phyloP scores from a whole-genome alignment of 2,888 invertebrate genomes.

The Cataglyphis altisquamis region DNA sequence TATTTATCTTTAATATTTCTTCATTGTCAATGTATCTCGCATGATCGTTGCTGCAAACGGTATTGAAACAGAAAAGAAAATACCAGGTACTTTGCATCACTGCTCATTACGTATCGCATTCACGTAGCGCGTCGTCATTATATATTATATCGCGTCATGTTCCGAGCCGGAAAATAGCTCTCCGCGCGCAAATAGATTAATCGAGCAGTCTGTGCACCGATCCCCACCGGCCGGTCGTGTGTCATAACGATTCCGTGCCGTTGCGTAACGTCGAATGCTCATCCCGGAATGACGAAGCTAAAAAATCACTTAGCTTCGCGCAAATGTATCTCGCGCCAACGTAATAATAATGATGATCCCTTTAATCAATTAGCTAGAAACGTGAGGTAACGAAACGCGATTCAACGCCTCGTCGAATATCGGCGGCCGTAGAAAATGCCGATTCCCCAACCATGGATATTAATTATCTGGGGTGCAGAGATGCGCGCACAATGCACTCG shows the following conservation, averaged over 20 bases:
- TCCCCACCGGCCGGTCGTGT: not conserved
- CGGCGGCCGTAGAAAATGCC: conserved; percentile 59
- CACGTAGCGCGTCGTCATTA: conserved; percentile 16
- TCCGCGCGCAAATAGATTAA: conserved; percentile 26
- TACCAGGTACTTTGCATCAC: conserved; percentile 41
- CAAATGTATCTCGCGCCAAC: conserved; percentile 57
- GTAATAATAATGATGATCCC: conserved; percentile 74
- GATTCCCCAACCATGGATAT: conserved; percentile 77
- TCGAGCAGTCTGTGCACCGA: not conserved
- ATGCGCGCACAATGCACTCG: conserved; percentile 75
- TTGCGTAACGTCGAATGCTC: conserved; percentile 57
- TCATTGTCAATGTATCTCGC: not conserved
- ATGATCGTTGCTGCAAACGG: not conserved
- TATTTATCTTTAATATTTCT: not conserved
- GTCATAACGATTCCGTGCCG: conserved; percentile 32
- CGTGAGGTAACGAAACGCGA: conserved; percentile 63
- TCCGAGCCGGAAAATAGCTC: conserved; percentile 30
- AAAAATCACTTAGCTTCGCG: conserved; percentile 60
- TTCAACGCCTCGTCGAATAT: conserved; percentile 49
- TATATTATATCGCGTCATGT: not conserved
- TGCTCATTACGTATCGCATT: conserved; percentile 44
- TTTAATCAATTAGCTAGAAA: conserved; percentile 80
- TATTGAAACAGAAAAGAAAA: not conserved
- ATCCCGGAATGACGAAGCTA: conserved; percentile 47
- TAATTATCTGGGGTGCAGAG: conserved; percentile 82